Evolutionary conservation across 2,888 invertebrate species (phyloP), one percentile per base, ranked within the genome.

Genomic region (Dicyrtoma fusca): DNA sequence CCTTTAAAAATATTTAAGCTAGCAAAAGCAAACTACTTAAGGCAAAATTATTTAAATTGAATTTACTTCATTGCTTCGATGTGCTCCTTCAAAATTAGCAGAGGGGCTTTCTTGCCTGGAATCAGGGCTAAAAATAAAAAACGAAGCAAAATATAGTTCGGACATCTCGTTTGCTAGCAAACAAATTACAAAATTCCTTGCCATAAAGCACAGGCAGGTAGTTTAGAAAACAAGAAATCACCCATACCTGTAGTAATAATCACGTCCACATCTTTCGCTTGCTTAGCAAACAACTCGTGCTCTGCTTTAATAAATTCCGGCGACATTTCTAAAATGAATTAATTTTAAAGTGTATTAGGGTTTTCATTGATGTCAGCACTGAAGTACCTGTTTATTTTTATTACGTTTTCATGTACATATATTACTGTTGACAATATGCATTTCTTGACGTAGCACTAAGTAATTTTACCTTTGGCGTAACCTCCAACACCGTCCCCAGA

Each of bases 231-330:
- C n/a, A n/a, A n/a, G n/a, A n/a, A n/a, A n/a, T n/a, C n/a, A n/a
- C n/a, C n/a, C 34, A 5, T 49, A 70, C 62, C 70, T 0, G 95
- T 95, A n/a, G 91, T 89, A 81, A 95, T 94, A 78, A 95, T 88
- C 49, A 95, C 89, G 82, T 95, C 95, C 0, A 94, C 91, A 73
- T 92, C 91, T 82, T 89, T 89, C 61, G 92, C 89, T 82, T 95
- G 94, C 81, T 89, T 91, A n/a, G 91, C 92, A 81, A 95, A 92
- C 70, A 95, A 85, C 0, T 90, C 92, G 85, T 92, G 89, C 83
- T 95, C 94, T 0, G 94, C 94, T 71, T 90, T 89, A 75, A 94
- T 88, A 83, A 94, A 95, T 82, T 90, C 92, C 79, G 91, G 87
- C 45, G 91, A 91, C 92, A 93, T 92, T 76, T 77, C 74, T 68